phyloP scores from a whole-genome alignment of 1,140 invertebrate genomes.

The Anthonomus grandis region DNA sequence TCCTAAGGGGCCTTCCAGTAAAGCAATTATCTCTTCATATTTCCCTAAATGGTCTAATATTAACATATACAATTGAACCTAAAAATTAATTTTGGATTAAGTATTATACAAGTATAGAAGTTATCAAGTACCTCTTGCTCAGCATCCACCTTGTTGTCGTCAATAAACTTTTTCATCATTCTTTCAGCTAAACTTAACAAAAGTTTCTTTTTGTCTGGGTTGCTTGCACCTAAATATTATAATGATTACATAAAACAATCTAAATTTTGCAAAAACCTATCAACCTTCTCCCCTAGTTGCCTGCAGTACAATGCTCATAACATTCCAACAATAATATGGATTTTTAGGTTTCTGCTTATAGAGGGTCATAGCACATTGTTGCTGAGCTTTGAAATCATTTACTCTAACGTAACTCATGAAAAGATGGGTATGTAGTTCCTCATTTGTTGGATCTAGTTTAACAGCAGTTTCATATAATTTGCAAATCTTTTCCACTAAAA shows the following conservation, averaged over 20 bases:
- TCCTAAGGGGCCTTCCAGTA: constrained; percentile 74
- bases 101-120: background rate
- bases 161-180: constrained; percentile 83
- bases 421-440: constrained; percentile 88
- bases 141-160: constrained; percentile 85
- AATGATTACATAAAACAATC: background rate
- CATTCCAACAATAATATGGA: constrained; percentile 96
- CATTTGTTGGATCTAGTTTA: constrained; percentile 80
- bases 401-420: constrained; percentile 95
- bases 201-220: constrained; percentile 58
- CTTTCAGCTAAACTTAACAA: constrained; percentile 81
- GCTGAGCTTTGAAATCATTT: constrained; percentile 87
- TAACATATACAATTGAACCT: constrained; percentile 82
- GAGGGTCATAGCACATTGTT: constrained; percentile 81
- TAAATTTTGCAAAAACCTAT: background rate
- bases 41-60: constrained; percentile 84
- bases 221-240: constrained; percentile 44
- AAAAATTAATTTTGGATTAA: background rate
- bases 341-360: constrained; percentile 92
- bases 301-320: constrained; percentile 94
- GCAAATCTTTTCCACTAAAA: constrained; percentile 80
- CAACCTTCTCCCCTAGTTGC: constrained; percentile 54
- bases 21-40: constrained; percentile 74
- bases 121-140: constrained; percentile 69
- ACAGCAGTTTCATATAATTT: constrained; percentile 85